Percentiles rank a stretch among this genome's conserved stretches.
Evolutionary conservation across 2,113 vertebrate genomes (phyloP).

Genomic region (Prinia subflava): DNA sequence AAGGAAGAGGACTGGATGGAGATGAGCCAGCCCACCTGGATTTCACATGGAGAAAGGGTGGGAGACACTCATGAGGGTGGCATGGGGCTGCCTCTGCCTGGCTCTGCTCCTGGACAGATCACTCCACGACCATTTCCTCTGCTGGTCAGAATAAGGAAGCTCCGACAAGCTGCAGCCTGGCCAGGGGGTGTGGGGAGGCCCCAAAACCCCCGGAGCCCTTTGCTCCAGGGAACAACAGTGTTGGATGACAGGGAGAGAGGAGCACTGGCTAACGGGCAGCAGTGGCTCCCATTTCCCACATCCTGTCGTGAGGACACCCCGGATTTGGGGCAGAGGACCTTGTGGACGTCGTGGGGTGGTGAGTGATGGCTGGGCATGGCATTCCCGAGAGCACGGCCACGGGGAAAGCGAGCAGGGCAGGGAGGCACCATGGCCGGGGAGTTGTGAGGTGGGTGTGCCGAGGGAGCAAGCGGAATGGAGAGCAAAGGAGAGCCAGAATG

Average conservation of each 20-base stretch:
- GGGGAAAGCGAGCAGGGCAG: neutral
- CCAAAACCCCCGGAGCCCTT: fast-evolving
- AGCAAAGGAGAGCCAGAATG: neutral
- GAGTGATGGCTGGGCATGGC: fast-evolving
- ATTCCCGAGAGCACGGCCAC: fast-evolving
- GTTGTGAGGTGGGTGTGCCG: neutral
- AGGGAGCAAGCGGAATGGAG: neutral
- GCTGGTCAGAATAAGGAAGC: neutral
- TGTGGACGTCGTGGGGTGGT: fast-evolving
- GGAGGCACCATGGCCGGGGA: neutral
- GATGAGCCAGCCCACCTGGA: neutral
- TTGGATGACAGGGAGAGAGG: neutral
- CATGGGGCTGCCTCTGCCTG: fast-evolving
- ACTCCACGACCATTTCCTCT: neutral
- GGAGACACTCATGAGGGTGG: fast-evolving
- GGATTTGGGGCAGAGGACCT: neutral
- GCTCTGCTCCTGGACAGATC: neutral
- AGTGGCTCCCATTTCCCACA: fast-evolving
- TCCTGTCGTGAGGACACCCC: neutral
- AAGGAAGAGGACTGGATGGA: neutral
- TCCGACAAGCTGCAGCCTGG: neutral
- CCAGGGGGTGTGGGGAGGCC: neutral
- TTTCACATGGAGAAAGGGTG: neutral
- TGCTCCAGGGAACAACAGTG: fast-evolving
- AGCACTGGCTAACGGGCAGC: neutral